Percentiles rank a stretch among this genome's conserved stretches.
Conservation (phyloP, 2,113 vertebrate genomes). For the Bolborhynchus lineola region DNA sequence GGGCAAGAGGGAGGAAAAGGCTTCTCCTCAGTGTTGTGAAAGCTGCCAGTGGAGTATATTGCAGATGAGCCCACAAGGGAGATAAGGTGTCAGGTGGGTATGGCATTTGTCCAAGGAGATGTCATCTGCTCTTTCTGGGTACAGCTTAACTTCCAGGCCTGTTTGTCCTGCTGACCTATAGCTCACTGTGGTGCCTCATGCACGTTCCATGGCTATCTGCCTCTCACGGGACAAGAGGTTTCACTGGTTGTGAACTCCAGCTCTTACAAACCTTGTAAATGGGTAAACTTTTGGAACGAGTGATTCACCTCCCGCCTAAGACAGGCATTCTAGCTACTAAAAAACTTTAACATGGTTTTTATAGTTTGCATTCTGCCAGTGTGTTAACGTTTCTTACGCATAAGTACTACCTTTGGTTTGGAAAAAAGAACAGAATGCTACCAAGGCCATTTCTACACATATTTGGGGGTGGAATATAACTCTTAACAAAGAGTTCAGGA, state of each 20-base stretch:
- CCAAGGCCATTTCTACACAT: not conserved
- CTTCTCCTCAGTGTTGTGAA: not conserved
- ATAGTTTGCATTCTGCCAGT: not conserved
- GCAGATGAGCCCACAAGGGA: not conserved
- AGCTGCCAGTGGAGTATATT: not conserved
- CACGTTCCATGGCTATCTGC: accelerated
- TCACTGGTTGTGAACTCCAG: not conserved
- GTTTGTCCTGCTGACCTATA: not conserved
- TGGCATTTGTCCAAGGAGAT: not conserved
- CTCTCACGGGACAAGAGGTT: not conserved
- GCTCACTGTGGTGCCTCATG: not conserved
- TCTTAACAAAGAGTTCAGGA: not conserved
- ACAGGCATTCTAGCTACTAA: accelerated
- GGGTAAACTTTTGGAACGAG: not conserved
- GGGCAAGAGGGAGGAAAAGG: not conserved
- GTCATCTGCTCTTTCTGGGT: constrained; percentile 47
- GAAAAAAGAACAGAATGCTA: not conserved
- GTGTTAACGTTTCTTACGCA: not conserved
- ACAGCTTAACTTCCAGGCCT: not conserved
- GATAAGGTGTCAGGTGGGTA: not conserved
- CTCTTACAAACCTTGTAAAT: not conserved
- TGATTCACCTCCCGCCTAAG: not conserved
- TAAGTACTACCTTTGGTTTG: not conserved
- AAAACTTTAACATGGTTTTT: accelerated
- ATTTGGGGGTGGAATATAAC: not conserved